These are phyloP conservation scores for Xiphophorus hellerii DNA, from an alignment of 2,113 vertebrate genomes.

Conservation along the genomic window DNA sequence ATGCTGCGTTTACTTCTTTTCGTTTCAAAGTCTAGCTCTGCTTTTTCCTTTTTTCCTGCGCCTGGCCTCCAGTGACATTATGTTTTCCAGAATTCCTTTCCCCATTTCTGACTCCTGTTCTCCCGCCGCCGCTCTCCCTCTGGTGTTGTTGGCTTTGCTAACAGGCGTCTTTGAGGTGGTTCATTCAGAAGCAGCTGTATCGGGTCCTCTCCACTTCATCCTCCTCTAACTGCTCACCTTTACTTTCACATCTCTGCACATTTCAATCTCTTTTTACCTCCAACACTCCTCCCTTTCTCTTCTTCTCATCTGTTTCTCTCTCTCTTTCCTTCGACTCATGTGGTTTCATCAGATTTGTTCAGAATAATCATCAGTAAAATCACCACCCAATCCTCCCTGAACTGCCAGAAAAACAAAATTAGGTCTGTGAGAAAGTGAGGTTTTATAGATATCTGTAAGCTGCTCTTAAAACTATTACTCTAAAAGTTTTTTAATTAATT, in stretches of 20 bases:
- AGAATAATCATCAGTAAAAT: constrained; percentile 30
- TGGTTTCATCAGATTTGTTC: constrained; percentile 14
- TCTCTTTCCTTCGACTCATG: neutral
- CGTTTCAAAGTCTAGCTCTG: neutral
- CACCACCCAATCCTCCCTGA: neutral
- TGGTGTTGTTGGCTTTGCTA: constrained; percentile 45
- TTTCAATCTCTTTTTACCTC: constrained; percentile 31
- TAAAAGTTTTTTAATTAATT: neutral
- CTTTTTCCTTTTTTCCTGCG: neutral
- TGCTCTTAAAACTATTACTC: constrained; percentile 13
- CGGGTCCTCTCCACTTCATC: constrained; percentile 46
- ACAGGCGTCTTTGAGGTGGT: constrained; percentile 44
- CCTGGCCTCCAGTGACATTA: neutral
- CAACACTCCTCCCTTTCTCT: constrained; percentile 9
- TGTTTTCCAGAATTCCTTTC: neutral
- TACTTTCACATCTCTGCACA: constrained; percentile 30
- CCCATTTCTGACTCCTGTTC: neutral
- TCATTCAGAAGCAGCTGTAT: constrained; percentile 67
- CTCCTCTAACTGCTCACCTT: constrained; percentile 31
- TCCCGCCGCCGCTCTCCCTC: neutral
- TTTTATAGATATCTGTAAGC: neutral
- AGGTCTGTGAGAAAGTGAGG: constrained; percentile 24
- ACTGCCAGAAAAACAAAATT: constrained; percentile 24
- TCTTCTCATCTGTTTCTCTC: neutral
- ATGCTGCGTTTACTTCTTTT: neutral